Base-by-base conservation (phyloP, 2,797 vertebrate species). In the Sebastes hubbsi region DNA sequence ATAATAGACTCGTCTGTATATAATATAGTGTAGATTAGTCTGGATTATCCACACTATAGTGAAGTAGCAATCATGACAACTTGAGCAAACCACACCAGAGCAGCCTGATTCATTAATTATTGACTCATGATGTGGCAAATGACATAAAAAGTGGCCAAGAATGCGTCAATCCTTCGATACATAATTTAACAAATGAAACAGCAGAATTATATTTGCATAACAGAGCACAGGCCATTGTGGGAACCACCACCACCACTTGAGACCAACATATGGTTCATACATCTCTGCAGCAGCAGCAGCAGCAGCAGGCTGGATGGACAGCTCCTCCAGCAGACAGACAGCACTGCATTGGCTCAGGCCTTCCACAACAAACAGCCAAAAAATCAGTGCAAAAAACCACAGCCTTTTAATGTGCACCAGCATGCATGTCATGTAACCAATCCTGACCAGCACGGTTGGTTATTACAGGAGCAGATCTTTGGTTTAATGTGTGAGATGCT, bases 311-410 rank as follows among this genome's bases (percentile, higher is more conserved):
- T 78, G 87, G 77, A 75, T 78, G 87, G 77, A 74, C 84, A 59
- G 78, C 76, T 77, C 82, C 73, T 65, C 78, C 81, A 82, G 69
- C 77, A 42, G 16, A 18, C 42, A 83, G 34, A 70, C 85, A 70
- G 87, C 85, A 88, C 92, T 83, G 93, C 93, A 90, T 88, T 90
- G 90, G 85, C 78, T 78, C 82, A 38, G 91, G 93, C 92, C 91
- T 88, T 81, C 64, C 77, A 87, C 82, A 87, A 87, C 89, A 89
- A 92, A 87, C 84, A 49, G 77, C 81, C 36, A 13, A 38, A 42
- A 42, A 90, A 84, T 80, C 78, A 32, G 74, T 52, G 87, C 88
- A 88, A 91, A 91, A 91, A 91, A 90, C 36, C 76, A 20, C 71
- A 62, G 59, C 42, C 46, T 76, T 65, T 65, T n/a, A 56, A 72